Conservation (phyloP, 2,113 vertebrate species). For the Proterorhinus semilunaris region DNA sequence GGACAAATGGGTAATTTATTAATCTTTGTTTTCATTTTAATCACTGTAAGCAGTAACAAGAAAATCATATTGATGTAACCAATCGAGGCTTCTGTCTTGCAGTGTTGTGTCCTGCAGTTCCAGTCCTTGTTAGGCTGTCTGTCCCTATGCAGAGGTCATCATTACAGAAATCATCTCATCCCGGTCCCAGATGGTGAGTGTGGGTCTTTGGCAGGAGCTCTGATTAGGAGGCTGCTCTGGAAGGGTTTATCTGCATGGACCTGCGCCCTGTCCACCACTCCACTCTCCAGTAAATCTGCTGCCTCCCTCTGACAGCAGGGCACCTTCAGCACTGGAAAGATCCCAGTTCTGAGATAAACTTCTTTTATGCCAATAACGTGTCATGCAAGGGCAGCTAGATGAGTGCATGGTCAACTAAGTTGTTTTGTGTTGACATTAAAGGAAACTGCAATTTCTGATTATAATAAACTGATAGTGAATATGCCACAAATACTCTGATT, state of each 20-base stretch:
- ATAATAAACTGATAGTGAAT: no score
- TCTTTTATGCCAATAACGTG: background rate
- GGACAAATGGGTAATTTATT: background rate
- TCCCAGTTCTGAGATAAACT: slow-evolving; percentile 13
- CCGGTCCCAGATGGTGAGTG: slow-evolving; percentile 56
- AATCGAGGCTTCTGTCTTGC: slow-evolving; percentile 28
- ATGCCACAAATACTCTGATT: no score
- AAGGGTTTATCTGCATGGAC: slow-evolving; percentile 28
- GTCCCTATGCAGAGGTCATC: slow-evolving; percentile 44
- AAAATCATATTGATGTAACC: background rate
- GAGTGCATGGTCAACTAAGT: slow-evolving; percentile 11
- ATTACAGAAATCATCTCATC: slow-evolving; percentile 61
- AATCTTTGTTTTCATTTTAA: background rate
- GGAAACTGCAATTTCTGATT: no score
- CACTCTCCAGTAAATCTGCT: slow-evolving; percentile 19
- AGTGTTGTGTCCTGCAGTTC: slow-evolving; percentile 32
- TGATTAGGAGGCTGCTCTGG: slow-evolving; percentile 31
- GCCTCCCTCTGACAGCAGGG: slow-evolving; percentile 17
- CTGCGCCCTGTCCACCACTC: slow-evolving; percentile 16
- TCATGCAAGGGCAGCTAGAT: background rate
- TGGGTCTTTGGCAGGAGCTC: slow-evolving; percentile 34
- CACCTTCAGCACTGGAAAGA: slow-evolving; percentile 5
- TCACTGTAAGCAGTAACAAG: background rate
- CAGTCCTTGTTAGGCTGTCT: slow-evolving; percentile 52
- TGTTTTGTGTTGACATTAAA: background rate